Percentiles rank a stretch among this genome's conserved stretches.
These are phyloP conservation scores for Stichopus chloronotus DNA, from an alignment of 35 echinoderm and acorn worm species.

Conservation along the genomic window DNA sequence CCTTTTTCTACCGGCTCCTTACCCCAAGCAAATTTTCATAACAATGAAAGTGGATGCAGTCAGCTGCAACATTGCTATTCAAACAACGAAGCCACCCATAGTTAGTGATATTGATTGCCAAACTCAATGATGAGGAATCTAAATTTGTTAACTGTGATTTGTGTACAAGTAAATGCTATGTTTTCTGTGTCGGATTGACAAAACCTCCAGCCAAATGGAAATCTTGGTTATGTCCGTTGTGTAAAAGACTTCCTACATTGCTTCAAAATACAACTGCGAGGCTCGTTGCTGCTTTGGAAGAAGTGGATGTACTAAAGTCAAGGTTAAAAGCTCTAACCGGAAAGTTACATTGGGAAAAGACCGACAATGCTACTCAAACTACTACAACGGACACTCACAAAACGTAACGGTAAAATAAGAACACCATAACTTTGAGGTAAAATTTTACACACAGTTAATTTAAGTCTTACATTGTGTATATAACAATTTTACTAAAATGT, in stretches of 20 bases:
- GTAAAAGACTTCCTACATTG: slow-evolving; percentile 14
- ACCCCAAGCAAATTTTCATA: slow-evolving; percentile 15
- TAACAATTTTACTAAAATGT: too few relatives aligned
- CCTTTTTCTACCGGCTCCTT: neutral
- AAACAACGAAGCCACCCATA: neutral
- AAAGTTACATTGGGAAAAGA: slow-evolving; percentile 20
- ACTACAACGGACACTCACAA: too few relatives aligned
- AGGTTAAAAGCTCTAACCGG: slow-evolving; percentile 6
- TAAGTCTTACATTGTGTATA: too few relatives aligned
- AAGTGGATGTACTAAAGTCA: slow-evolving; percentile 12
- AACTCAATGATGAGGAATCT: too few relatives aligned
- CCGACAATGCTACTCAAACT: slow-evolving; percentile 21
- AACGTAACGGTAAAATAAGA: too few relatives aligned
- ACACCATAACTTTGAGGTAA: too few relatives aligned
- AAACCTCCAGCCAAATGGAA: neutral
- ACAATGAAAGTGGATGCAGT: slow-evolving; percentile 5
- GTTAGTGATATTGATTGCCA: slow-evolving; percentile 22
- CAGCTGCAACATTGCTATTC: slow-evolving; percentile 13
- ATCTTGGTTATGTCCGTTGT: neutral
- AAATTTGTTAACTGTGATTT: too few relatives aligned
- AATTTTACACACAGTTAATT: too few relatives aligned
- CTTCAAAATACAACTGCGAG: slow-evolving; percentile 9
- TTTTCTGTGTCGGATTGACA: too few relatives aligned
- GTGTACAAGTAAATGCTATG: too few relatives aligned
- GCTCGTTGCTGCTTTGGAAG: neutral